Percentiles rank a stretch among this genome's conserved stretches.
Conservation (phyloP, 2,113 vertebrate species). For the Scolopax mira region DNA sequence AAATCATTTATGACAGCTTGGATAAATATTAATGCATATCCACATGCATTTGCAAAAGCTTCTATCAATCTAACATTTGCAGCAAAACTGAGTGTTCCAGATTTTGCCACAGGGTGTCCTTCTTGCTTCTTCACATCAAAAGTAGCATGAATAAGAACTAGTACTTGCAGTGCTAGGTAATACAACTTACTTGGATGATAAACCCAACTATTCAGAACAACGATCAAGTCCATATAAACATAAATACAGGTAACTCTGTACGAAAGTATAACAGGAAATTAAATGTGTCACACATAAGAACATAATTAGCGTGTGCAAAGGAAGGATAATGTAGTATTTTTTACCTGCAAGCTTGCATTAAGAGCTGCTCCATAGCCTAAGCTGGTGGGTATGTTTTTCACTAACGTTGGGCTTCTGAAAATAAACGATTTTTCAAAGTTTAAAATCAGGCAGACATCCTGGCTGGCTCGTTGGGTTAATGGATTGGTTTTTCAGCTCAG, state of each 20-base stretch:
- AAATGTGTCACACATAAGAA: background rate
- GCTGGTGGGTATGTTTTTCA: conserved; percentile 98
- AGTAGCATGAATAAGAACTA: conserved; percentile 71
- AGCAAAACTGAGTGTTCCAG: conserved; percentile 82
- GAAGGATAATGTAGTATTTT: conserved; percentile 7
- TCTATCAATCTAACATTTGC: conserved; percentile 89
- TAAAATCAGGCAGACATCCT: conserved; percentile 28
- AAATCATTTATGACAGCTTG: conserved; percentile 98
- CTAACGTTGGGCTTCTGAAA: conserved; percentile 95
- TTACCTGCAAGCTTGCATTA: conserved; percentile 99
- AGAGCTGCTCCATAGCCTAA: conserved; percentile 97
- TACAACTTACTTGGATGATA: conserved; percentile 71
- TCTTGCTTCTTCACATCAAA: conserved; percentile 87
- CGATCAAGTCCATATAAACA: conserved; percentile 24
- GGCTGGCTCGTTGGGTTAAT: background rate
- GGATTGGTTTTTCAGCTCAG: background rate
- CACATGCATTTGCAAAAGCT: conserved; percentile 91
- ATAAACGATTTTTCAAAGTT: conserved; percentile 65
- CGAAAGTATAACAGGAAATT: background rate
- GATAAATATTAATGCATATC: conserved; percentile 99
- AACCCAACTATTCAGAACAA: conserved; percentile 58
- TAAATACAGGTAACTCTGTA: background rate
- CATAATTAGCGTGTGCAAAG: background rate
- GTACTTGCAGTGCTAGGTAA: conserved; percentile 72
- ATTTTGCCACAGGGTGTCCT: conserved; percentile 92